A percentile compares a stretch with the other conserved stretches of the same genome.
These are phyloP conservation scores for Pogonocichla stellata DNA, from an alignment of 2,113 vertebrate genomes.

Conservation along the genomic window DNA sequence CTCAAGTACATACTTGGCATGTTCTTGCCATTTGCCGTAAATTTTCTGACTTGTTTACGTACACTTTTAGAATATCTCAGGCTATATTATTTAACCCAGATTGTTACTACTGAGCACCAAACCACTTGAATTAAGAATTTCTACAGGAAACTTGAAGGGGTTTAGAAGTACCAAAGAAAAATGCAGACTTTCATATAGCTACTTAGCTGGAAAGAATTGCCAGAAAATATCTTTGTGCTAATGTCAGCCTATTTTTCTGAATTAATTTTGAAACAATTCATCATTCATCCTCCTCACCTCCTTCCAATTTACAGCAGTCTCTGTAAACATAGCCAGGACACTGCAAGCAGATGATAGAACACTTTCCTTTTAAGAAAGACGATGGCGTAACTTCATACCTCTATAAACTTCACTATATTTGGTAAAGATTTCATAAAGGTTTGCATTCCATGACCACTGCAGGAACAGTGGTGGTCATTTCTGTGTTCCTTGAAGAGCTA, in stretches of 20 bases:
- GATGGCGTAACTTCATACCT: neutral
- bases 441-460: neutral
- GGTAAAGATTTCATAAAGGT: conserved; percentile 11
- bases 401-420: conserved; percentile 56
- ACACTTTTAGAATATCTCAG: neutral
- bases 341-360: neutral
- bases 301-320: conserved; percentile 17
- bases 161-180: neutral
- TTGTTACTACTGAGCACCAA: neutral
- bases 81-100: neutral
- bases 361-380: conserved; percentile 57
- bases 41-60: neutral
- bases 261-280: neutral
- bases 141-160: neutral
- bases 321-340: conserved; percentile 22
- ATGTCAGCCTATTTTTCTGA: neutral
- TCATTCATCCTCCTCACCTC: neutral
- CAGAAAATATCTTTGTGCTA: neutral
- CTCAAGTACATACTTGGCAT: accelerated
- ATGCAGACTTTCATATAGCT: neutral
- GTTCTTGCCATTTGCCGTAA: neutral
- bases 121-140: neutral
- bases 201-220: neutral
- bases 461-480: neutral
- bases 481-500: neutral